phyloP scores from a whole-genome alignment of 1,140 invertebrate species.

The Musca domestica region DNA sequence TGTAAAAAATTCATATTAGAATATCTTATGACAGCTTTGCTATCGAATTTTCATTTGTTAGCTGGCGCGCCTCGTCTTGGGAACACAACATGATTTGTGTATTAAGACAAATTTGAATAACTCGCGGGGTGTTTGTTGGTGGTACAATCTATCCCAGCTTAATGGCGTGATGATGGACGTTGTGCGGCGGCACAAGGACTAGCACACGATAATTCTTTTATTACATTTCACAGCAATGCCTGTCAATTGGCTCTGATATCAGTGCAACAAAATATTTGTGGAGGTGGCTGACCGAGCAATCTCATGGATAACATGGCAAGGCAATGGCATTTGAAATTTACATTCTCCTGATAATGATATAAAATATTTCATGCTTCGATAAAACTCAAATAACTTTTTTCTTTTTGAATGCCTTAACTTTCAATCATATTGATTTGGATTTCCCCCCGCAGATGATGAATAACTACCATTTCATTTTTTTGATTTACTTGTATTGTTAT shows the following conservation, averaged over 20 bases:
- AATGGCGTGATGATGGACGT: neutral
- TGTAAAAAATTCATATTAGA: no score
- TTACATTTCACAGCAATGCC: no score
- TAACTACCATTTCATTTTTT: no score
- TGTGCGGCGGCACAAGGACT: conserved; percentile 5
- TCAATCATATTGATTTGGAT: neutral
- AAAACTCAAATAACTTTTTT: neutral
- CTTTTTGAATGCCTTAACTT: neutral
- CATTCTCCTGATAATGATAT: conserved; percentile 7
- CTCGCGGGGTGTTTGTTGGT: neutral
- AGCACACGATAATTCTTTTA: no score
- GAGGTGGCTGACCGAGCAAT: no score
- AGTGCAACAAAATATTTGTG: no score
- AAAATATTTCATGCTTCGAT: conserved; percentile 14
- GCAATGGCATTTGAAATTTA: neutral
- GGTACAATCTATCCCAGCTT: neutral
- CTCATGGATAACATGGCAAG: neutral
- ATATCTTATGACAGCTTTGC: no score
- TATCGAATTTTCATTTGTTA: no score
- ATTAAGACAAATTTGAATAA: conserved; percentile 6
- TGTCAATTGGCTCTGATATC: no score
- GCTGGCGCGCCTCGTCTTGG: neutral
- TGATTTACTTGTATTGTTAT: conserved; percentile 1
- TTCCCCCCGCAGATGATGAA: no score
- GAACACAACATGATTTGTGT: conserved; percentile 3